phyloP scores from a whole-genome alignment of 35 echinoderm and acorn worm genomes.

The Hemicentrotus pulcherrimus region DNA sequence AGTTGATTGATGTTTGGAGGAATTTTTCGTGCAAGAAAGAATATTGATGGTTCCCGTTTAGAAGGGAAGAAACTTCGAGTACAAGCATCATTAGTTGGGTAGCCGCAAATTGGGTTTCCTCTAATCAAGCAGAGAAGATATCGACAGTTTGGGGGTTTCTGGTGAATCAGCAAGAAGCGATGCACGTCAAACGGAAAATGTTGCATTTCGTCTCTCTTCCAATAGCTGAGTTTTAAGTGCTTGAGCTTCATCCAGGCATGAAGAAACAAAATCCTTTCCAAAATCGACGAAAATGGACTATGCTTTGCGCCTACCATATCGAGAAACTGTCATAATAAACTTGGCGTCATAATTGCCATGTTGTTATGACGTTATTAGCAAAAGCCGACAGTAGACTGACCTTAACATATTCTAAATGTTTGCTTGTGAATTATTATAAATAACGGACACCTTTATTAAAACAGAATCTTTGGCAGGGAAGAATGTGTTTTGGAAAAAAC shows the following conservation, averaged over 20 bases:
- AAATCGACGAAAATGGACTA: neutral
- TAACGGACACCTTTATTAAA: neutral
- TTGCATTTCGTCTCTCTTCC: neutral
- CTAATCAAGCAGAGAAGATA: neutral
- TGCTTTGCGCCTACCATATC: conserved; percentile 6
- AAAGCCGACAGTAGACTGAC: neutral
- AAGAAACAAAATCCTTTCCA: neutral
- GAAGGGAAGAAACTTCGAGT: neutral
- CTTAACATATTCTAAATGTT: neutral
- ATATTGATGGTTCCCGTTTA: neutral
- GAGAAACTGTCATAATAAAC: neutral
- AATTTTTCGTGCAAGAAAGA: neutral
- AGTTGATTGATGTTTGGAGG: neutral
- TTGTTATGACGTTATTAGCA: neutral
- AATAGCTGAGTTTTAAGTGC: neutral
- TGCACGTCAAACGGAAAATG: neutral
- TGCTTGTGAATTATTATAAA: neutral
- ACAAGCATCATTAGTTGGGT: neutral
- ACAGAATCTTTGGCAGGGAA: neutral
- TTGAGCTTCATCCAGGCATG: neutral
- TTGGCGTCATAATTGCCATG: neutral
- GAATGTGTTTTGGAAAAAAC: neutral
- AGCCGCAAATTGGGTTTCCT: conserved; percentile 16
- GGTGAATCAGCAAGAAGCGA: neutral
- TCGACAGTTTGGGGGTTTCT: neutral